Conservation (phyloP, 2,113 vertebrate species). For the Lipotes vexillifer region DNA sequence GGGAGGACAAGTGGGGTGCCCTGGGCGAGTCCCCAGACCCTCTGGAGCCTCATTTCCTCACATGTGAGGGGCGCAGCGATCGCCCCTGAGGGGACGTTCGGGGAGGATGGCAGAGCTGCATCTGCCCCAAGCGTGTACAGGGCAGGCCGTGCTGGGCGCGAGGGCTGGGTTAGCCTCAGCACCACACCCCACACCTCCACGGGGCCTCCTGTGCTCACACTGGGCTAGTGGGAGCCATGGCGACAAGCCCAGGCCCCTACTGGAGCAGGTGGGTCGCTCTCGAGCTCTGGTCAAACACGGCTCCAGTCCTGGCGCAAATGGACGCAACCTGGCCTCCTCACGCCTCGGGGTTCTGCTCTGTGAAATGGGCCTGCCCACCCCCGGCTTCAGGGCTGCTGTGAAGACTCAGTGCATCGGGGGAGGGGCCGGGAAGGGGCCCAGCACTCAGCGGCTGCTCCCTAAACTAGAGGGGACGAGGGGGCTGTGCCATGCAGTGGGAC, state of each 20-base stretch:
- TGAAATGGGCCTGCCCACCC: background rate
- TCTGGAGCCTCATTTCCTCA: background rate
- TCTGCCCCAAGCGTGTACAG: background rate
- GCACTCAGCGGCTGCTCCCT: background rate
- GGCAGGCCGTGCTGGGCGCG: background rate
- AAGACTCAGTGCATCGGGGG: background rate
- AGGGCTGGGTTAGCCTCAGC: no score
- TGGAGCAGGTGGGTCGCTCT: background rate
- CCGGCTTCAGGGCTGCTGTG: background rate
- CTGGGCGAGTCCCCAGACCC: background rate
- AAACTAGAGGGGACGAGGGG: background rate
- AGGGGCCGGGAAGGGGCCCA: background rate
- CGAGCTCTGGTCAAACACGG: background rate
- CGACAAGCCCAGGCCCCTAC: background rate
- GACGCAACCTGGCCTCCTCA: background rate
- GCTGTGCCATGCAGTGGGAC: background rate
- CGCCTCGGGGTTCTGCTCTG: background rate
- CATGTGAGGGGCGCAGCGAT: fast-evolving
- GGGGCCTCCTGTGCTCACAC: background rate
- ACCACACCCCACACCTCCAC: fast-evolving
- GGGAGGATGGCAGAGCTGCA: background rate
- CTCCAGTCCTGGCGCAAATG: background rate
- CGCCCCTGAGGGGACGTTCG: background rate
- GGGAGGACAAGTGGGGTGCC: background rate
- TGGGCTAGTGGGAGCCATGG: background rate